Evolutionary conservation across 2,888 invertebrate species (phyloP).

Genomic region (Zygaena filipendulae): DNA sequence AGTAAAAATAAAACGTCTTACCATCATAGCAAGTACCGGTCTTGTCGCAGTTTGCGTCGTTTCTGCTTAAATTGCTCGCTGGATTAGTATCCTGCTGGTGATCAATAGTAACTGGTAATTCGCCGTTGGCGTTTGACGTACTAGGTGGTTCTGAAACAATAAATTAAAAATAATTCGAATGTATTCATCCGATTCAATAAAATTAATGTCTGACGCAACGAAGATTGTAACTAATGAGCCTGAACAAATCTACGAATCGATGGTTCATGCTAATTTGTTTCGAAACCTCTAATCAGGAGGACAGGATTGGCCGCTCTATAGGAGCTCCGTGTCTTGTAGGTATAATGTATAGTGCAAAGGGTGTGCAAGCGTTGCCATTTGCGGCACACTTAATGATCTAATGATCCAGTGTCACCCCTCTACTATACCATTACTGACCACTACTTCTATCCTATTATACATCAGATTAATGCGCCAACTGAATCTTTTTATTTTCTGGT

Average conservation of each 20-base stretch:
- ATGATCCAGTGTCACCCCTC: too few relatives aligned
- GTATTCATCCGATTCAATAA: not conserved
- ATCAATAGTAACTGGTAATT: conserved; percentile 80
- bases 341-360: conserved; percentile 17
- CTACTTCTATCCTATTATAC: too few relatives aligned
- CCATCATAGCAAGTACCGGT: conserved; percentile 96
- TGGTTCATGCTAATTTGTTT: conserved; percentile 25
- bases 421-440: too few relatives aligned
- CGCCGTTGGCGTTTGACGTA: conserved; percentile 47
- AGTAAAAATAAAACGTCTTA: too few relatives aligned
- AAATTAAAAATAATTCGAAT: conserved; percentile 16
- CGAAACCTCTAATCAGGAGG: conserved; percentile 37
- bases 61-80: conserved; percentile 77
- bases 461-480: too few relatives aligned
- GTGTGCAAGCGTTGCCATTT: too few relatives aligned
- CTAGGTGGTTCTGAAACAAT: conserved; percentile 62
- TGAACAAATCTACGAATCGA: conserved; percentile 31
- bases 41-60: conserved; percentile 91
- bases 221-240: conserved; percentile 29
- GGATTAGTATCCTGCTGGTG: conserved; percentile 79
- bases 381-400: too few relatives aligned
- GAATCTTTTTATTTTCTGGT: too few relatives aligned
- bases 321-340: too few relatives aligned
- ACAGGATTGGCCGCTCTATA: too few relatives aligned
- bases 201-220: conserved; percentile 4